These are phyloP conservation scores for Chelonoidis abingdonii DNA, from an alignment of 2,113 vertebrate genomes.

Conservation along the genomic window DNA sequence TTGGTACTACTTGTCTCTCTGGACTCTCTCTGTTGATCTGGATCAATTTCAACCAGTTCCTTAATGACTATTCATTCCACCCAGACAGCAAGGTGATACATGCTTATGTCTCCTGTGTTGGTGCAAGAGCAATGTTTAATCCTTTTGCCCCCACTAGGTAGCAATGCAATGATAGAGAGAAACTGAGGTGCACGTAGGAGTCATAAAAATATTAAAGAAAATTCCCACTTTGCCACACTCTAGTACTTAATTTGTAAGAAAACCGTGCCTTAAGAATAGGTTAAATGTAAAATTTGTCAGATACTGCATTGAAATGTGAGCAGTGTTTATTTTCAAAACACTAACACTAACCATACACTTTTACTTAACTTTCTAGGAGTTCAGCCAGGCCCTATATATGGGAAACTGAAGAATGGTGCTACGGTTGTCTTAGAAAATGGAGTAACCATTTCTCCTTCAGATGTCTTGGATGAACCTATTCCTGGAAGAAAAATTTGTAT, in stretches of 20 bases:
- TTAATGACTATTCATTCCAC: background rate
- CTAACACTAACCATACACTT: background rate
- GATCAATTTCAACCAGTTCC: background rate
- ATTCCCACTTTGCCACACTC: background rate
- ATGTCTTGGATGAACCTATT: slow-evolving; percentile 83
- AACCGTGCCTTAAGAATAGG: background rate
- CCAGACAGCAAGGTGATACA: background rate
- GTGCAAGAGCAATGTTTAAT: background rate
- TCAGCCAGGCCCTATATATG: slow-evolving; percentile 88
- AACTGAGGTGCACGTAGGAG: background rate
- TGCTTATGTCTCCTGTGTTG: background rate
- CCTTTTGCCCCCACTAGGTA: background rate
- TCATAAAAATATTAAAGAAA: background rate
- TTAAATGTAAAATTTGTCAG: background rate
- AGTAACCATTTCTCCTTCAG: slow-evolving; percentile 71
- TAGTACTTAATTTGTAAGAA: background rate
- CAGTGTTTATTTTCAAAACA: background rate
- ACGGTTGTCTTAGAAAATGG: slow-evolving; percentile 83
- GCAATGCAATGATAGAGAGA: background rate
- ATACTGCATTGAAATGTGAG: background rate
- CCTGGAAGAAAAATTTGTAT: slow-evolving; percentile 92
- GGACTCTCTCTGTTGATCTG: background rate
- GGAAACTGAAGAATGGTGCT: slow-evolving; percentile 86
- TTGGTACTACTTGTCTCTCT: background rate
- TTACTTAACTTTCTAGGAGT: slow-evolving; percentile 80